phyloP scores from a whole-genome alignment of 2,888 invertebrate genomes.

The Erebia palarica region DNA sequence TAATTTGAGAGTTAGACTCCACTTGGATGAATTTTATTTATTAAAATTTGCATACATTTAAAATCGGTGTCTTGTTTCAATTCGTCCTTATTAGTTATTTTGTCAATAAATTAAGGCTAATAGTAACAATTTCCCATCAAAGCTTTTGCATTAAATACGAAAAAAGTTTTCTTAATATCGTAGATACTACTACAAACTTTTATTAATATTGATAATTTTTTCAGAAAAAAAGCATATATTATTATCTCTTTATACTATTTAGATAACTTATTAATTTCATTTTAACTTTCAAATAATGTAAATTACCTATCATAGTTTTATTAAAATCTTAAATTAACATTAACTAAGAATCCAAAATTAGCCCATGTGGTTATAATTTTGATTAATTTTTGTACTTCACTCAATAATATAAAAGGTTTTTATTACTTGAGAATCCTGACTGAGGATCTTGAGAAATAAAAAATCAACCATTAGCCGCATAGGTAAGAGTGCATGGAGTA shows the following conservation, averaged over 20 bases:
- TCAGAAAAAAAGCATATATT: too few species aligned
- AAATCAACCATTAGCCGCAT: too few species aligned
- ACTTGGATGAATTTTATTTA: not conserved
- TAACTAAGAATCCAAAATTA: not conserved
- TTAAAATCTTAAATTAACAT: not conserved
- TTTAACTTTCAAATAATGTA: too few species aligned
- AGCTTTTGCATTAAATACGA: constrained; percentile 6
- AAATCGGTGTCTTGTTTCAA: not conserved
- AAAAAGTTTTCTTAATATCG: constrained; percentile 10
- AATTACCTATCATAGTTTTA: not conserved
- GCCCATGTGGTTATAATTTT: not conserved
- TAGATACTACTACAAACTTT: not conserved
- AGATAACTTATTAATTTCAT: too few species aligned
- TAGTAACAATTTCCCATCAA: constrained; percentile 2
- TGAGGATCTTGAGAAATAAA: too few species aligned
- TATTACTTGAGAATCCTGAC: too few species aligned
- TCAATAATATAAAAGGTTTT: not conserved
- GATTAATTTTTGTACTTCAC: not conserved
- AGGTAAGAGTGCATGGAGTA: too few species aligned
- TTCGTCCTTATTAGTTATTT: constrained; percentile 5
- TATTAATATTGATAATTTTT: not conserved
- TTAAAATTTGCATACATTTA: not conserved
- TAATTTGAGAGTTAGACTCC: not conserved
- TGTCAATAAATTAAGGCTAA: constrained; percentile 3
- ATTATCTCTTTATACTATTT: too few species aligned